Evolutionary conservation across 2,888 invertebrate genomes (phyloP).

Genomic region (Gisinianus flammeolus): DNA sequence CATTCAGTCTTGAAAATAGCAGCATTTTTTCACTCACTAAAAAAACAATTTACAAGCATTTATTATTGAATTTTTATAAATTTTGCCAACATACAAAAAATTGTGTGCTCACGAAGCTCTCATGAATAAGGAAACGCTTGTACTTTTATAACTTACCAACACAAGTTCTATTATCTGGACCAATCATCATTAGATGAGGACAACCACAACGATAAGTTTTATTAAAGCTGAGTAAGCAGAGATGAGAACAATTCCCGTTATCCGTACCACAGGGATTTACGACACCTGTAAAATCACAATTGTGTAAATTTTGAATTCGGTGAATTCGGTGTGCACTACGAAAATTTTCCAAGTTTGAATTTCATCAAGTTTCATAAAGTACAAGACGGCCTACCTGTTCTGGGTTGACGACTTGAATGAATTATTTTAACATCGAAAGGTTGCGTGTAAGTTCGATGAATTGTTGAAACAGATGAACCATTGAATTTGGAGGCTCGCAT

Average conservation of each 20-base stretch:
- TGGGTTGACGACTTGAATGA: conserved; percentile 77
- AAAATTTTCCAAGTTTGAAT: not conserved
- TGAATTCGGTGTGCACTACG: too few species aligned
- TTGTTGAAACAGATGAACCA: conserved; percentile 74
- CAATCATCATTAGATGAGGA: conserved; percentile 83
- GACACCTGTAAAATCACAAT: conserved; percentile 59
- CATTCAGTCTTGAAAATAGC: conserved; percentile 75
- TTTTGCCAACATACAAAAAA: not conserved
- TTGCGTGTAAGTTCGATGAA: conserved; percentile 83
- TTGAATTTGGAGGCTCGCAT: conserved; percentile 88
- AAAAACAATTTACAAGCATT: conserved; percentile 57
- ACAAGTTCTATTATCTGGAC: conserved; percentile 71
- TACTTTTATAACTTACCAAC: conserved; percentile 64
- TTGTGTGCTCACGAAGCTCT: too few species aligned
- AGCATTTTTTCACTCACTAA: conserved; percentile 79
- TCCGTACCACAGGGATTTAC: conserved; percentile 72
- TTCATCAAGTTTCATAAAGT: not conserved
- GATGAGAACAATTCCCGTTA: conserved; percentile 81
- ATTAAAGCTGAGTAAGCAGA: conserved; percentile 75
- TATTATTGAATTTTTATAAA: not conserved
- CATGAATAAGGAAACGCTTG: too few species aligned
- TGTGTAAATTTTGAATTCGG: too few species aligned
- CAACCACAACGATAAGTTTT: conserved; percentile 76
- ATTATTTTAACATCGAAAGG: conserved; percentile 89
- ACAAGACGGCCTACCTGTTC: conserved; percentile 50